phyloP scores from a whole-genome alignment of 1,140 invertebrate species.

The Drosophila guanche region DNA sequence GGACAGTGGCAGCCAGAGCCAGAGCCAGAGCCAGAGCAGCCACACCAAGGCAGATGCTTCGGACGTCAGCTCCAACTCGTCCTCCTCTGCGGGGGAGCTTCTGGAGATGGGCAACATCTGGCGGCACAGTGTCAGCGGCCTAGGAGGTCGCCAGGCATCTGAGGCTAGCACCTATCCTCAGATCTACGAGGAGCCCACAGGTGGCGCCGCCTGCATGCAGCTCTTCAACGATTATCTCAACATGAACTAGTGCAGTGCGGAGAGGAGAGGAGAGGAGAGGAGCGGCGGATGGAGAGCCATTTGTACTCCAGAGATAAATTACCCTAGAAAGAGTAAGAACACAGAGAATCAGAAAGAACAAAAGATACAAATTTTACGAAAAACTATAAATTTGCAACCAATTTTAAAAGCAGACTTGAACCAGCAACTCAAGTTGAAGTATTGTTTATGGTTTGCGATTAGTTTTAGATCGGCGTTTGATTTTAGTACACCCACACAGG shows the following conservation, averaged over 20 bases:
- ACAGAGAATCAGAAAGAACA: conserved; percentile 21
- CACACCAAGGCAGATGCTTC: conserved; percentile 45
- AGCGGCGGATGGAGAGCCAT: conserved; percentile 13
- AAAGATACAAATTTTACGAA: not conserved
- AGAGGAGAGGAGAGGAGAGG: conserved; percentile 12
- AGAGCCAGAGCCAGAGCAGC: conserved; percentile 16
- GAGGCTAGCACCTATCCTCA: conserved; percentile 34
- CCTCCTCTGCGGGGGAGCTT: conserved; percentile 59
- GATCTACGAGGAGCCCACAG: conserved; percentile 58
- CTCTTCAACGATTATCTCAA: conserved; percentile 86
- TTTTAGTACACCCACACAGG: conserved; percentile 15
- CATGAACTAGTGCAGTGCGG: conserved; percentile 84
- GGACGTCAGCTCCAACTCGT: conserved; percentile 74
- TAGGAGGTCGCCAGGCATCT: conserved; percentile 20
- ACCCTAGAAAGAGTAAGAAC: conserved; percentile 7
- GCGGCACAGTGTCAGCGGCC: conserved; percentile 30
- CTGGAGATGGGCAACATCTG: conserved; percentile 65
- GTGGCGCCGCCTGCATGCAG: conserved; percentile 84
- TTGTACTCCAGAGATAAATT: conserved; percentile 67
- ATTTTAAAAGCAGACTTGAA: not conserved
- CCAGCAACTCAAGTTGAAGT: too few relatives aligned
- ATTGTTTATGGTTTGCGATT: conserved; percentile 16
- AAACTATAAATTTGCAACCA: conserved; percentile 1
- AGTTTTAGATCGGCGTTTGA: conserved; percentile 40
- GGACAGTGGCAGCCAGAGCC: conserved; percentile 25